phyloP scores from a whole-genome alignment of 64 coral and sea anemone species.

The Porites lutea region DNA sequence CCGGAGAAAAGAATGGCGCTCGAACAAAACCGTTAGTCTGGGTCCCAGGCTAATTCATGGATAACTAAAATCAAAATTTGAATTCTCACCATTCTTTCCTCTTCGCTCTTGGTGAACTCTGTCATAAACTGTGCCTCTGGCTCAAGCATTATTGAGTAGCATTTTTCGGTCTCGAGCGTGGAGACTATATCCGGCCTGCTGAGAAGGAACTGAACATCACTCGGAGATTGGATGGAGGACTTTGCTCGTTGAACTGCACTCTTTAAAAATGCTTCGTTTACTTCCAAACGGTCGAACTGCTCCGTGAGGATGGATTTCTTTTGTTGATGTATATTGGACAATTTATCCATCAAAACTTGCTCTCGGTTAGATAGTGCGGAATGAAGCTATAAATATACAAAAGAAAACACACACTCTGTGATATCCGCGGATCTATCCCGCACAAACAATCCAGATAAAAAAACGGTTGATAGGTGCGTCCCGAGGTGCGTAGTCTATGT shows the following conservation, averaged over 20 bases:
- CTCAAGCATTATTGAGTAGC: background rate
- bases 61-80: no score
- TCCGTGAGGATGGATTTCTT: background rate
- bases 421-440: background rate
- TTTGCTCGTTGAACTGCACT: background rate
- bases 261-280: no score
- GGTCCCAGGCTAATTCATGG: no score
- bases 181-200: background rate
- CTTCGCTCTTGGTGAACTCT: background rate
- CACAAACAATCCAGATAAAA: no score
- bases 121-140: background rate
- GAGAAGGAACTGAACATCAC: background rate
- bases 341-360: background rate
- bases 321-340: background rate
- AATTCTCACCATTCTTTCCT: no score
- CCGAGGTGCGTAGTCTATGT: no score
- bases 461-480: no score
- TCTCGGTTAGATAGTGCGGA: background rate
- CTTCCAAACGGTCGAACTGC: background rate
- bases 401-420: no score
- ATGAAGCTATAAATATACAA: background rate
- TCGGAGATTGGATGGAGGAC: background rate
- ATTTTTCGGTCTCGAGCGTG: background rate
- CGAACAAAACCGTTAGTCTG: no score
- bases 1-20: no score